A percentile compares a stretch with the other conserved stretches of the same genome.
These are phyloP conservation scores for Trachelipus rathkii DNA, from an alignment of 1,140 invertebrate genomes.

Conservation along the genomic window DNA sequence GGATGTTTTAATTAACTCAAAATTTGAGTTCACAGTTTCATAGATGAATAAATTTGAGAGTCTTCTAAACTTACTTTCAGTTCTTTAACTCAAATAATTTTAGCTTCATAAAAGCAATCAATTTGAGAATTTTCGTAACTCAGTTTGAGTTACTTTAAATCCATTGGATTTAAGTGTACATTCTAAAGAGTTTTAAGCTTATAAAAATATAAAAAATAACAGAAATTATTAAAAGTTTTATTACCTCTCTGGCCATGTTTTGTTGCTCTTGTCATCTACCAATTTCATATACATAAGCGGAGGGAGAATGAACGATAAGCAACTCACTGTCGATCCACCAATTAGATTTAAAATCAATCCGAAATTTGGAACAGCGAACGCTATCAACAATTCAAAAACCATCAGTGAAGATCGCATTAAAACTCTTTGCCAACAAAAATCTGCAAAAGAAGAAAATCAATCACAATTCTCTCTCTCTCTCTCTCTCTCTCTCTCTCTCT, in stretches of 20 bases:
- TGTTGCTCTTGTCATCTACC: conserved; percentile 26
- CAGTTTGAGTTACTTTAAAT: too few species aligned
- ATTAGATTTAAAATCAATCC: conserved; percentile 82
- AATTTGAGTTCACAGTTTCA: too few species aligned
- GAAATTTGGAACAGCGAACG: conserved; percentile 77
- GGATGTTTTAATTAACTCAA: too few species aligned
- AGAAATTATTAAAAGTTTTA: neutral
- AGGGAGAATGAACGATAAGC: conserved; percentile 78
- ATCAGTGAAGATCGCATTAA: conserved; percentile 67
- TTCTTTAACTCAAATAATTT: neutral
- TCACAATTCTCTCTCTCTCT: too few species aligned
- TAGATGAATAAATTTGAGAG: too few species aligned
- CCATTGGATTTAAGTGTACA: too few species aligned
- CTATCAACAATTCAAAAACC: conserved; percentile 67
- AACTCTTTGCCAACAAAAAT: conserved; percentile 71
- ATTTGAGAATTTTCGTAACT: neutral
- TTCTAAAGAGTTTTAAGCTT: too few species aligned
- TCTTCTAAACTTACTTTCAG: neutral
- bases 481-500: too few species aligned
- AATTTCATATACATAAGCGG: conserved; percentile 73
- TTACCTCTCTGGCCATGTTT: conserved; percentile 10
- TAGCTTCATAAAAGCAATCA: neutral
- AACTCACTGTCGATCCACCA: conserved; percentile 74
- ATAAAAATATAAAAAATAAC: neutral
- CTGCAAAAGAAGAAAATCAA: too few species aligned